Percentiles rank a stretch among this genome's conserved stretches.
phyloP scores from a whole-genome alignment of 2,888 invertebrate species.

The Gari tellinella region DNA sequence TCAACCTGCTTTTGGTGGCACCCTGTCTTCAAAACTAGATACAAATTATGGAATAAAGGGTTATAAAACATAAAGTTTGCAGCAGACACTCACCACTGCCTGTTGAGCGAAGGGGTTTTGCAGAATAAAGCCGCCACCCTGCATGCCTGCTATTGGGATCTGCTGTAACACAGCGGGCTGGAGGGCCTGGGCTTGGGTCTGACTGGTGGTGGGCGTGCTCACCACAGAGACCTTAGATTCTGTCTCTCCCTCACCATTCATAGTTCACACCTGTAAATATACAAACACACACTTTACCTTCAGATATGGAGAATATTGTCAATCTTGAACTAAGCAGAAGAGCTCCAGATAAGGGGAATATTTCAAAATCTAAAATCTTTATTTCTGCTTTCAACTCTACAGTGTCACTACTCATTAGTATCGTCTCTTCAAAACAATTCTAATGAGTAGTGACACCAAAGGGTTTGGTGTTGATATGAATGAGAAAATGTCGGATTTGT shows the following conservation, averaged over 20 bases:
- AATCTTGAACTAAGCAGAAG: too few species aligned
- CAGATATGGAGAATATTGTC: too few species aligned
- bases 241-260: slow-evolving; percentile 16
- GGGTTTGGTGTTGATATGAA: too few species aligned
- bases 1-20: too few species aligned
- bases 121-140: slow-evolving; percentile 66
- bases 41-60: neutral
- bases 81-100: slow-evolving; percentile 65
- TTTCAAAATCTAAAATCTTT: too few species aligned
- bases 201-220: slow-evolving; percentile 14
- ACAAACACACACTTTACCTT: neutral
- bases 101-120: slow-evolving; percentile 78
- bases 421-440: too few species aligned
- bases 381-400: too few species aligned
- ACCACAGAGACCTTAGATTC: neutral
- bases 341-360: too few species aligned
- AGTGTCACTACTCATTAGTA: too few species aligned
- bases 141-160: slow-evolving; percentile 62
- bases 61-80: neutral
- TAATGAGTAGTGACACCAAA: too few species aligned
- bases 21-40: too few species aligned
- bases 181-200: slow-evolving; percentile 56
- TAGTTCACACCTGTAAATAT: slow-evolving; percentile 3
- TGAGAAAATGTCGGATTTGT: too few species aligned
- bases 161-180: slow-evolving; percentile 67